Percentiles rank a stretch among this genome's conserved stretches.
Conservation (phyloP, 2,113 vertebrate genomes). For the Mesitornis unicolor region DNA sequence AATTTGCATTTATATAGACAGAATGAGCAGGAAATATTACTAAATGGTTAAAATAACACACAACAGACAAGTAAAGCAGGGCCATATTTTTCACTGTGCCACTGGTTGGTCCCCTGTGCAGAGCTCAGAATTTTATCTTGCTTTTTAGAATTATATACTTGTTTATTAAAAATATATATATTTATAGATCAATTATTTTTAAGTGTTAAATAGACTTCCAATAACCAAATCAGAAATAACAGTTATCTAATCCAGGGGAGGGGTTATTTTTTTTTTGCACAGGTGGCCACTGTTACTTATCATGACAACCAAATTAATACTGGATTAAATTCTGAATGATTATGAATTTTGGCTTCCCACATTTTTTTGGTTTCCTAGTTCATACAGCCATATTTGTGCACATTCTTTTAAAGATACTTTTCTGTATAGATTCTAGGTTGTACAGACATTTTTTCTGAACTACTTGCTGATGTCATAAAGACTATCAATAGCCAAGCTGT, state of each 20-base stretch:
- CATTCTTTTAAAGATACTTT: background rate
- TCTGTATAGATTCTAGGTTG: background rate
- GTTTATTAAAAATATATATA: background rate
- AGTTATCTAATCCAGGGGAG: background rate
- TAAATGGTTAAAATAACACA: background rate
- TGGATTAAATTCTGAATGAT: background rate
- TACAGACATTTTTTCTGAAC: background rate
- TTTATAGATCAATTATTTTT: background rate
- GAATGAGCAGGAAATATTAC: background rate
- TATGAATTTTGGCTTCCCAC: background rate
- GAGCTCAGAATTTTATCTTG: background rate
- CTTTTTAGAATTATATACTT: background rate
- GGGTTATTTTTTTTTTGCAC: background rate
- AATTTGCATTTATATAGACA: background rate
- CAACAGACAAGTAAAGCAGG: background rate
- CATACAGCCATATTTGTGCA: background rate
- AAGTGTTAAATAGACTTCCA: background rate
- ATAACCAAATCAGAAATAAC: background rate
- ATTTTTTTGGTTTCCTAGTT: background rate
- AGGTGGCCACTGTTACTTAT: background rate
- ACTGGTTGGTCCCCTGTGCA: background rate
- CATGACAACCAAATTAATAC: background rate
- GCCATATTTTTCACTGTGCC: background rate
- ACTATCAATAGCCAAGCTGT: background rate
- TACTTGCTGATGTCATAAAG: background rate